Evolutionary conservation across 1,140 invertebrate species (phyloP).

Genomic region (Lamellibrachia luymesi): DNA sequence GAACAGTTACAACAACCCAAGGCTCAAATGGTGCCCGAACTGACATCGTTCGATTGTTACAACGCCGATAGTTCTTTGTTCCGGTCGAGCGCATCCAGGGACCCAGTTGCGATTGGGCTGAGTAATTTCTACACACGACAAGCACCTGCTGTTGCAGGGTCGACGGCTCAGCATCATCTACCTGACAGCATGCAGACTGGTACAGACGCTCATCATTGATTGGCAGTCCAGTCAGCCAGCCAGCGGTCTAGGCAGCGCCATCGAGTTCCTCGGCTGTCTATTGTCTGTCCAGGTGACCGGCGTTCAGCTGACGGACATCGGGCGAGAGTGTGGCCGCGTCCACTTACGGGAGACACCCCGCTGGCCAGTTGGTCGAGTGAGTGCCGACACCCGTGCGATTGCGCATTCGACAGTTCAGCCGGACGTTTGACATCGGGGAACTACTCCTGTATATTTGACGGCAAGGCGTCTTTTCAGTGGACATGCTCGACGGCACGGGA

Average conservation of each 20-base stretch:
- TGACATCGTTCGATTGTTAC: not conserved
- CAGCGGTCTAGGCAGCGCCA: not conserved
- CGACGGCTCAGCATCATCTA: not conserved
- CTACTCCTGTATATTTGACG: not conserved
- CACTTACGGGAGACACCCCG: not conserved
- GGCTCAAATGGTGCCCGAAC: not conserved
- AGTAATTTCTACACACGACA: not conserved
- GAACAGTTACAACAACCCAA: not conserved
- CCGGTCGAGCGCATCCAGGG: not conserved
- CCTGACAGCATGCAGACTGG: not conserved
- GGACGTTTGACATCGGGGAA: not conserved
- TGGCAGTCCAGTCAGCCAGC: not conserved
- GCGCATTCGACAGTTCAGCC: not conserved
- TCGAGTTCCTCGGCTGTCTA: not conserved
- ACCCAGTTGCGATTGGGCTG: not conserved
- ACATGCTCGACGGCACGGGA: not conserved
- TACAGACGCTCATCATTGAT: not conserved
- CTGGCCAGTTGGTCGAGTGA: not conserved
- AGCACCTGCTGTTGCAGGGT: not conserved
- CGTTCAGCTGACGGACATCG: not conserved
- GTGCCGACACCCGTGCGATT: not conserved
- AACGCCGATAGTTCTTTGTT: not conserved
- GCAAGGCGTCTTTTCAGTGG: not conserved
- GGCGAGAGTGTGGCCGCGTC: not conserved
- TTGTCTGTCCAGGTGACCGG: not conserved